phyloP scores from a whole-genome alignment of 2,888 invertebrate genomes.

The Linnaemya vulpina region DNA sequence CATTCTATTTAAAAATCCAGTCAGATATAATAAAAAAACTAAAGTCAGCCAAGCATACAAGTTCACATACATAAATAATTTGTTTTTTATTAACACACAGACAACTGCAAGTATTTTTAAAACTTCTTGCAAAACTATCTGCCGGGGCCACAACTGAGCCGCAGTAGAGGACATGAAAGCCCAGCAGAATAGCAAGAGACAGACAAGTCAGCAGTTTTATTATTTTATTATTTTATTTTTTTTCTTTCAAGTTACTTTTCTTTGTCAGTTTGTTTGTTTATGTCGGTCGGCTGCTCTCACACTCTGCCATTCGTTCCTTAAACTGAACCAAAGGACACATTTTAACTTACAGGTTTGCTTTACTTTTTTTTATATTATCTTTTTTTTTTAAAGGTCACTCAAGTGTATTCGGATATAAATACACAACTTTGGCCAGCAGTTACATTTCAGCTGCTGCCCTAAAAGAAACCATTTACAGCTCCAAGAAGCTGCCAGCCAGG shows the following conservation, averaged over 20 bases:
- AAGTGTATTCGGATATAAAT: constrained; percentile 46
- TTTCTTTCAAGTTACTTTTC: constrained; percentile 22
- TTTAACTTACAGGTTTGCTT: constrained; percentile 44
- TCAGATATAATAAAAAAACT: constrained; percentile 7
- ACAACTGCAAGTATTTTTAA: neutral
- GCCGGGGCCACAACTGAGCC: neutral
- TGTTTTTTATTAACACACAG: neutral
- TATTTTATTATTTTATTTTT: neutral
- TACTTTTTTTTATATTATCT: neutral
- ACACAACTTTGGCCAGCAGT: constrained; percentile 22
- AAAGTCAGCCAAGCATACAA: constrained; percentile 38
- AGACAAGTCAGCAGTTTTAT: neutral
- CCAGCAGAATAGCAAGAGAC: neutral
- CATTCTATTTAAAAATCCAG: constrained; percentile 38
- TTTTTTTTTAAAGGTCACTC: constrained; percentile 37
- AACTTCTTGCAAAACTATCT: constrained; percentile 10
- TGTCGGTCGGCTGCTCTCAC: neutral
- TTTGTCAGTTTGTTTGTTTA: neutral
- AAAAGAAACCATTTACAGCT: constrained; percentile 4
- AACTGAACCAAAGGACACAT: constrained; percentile 16
- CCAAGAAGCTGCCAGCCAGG: neutral
- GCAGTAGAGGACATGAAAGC: constrained; percentile 4
- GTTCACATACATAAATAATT: constrained; percentile 25
- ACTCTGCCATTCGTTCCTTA: neutral
- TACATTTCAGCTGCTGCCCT: neutral